Base-by-base conservation (phyloP, 2,888 invertebrate species). In the Temnothorax unifasciatus region DNA sequence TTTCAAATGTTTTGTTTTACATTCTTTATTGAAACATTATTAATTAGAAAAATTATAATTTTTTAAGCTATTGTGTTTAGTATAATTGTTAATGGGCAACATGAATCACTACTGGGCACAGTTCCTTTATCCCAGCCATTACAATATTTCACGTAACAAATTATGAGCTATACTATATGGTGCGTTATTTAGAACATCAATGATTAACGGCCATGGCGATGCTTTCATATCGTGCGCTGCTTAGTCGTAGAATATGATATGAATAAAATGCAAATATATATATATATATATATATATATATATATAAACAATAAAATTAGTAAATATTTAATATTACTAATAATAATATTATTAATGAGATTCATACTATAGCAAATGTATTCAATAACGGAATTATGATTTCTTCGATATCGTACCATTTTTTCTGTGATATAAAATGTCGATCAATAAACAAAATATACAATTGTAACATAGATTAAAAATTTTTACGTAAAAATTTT, bases 71-170 rank as follows among this genome's bases (percentile, higher is more conserved):
- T 52, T 52, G 9, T 50, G 1, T 54, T 66, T 44, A 41, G 15
- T 41, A 21, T 8, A 3, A 66, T 66, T 41, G 25, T 68, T 68
- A 68, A 68, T 47, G 47, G 18, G 11, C 15, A 71, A 52, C 34
- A 52, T 34, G 15, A 71, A 71, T 66, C 64, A 50, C 1, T n/a
- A 54, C 11, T 71, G 15, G 0, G 15, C 5, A 8, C 8, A 29
- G 1, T 52, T 52, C 4, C 52, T 52, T 52, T 34, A n/a, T 38
- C 21, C n/a, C 15, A 21, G n/a, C 29, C 52, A 52, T 52, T 71
- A 38, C 38, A 71, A 52, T 52, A 71, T 71, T 52, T 52, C 50
- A 52, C 13, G n/a, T 52, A 21, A 71, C 34, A 52, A 71, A 71
- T 71, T 66, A 66, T 44, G 64, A 66, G 15, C 44, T 29, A 21